Percentiles rank a stretch among this genome's conserved stretches.
These are phyloP conservation scores for Ptychoptera albimana DNA, from an alignment of 2,888 invertebrate genomes.

Conservation along the genomic window DNA sequence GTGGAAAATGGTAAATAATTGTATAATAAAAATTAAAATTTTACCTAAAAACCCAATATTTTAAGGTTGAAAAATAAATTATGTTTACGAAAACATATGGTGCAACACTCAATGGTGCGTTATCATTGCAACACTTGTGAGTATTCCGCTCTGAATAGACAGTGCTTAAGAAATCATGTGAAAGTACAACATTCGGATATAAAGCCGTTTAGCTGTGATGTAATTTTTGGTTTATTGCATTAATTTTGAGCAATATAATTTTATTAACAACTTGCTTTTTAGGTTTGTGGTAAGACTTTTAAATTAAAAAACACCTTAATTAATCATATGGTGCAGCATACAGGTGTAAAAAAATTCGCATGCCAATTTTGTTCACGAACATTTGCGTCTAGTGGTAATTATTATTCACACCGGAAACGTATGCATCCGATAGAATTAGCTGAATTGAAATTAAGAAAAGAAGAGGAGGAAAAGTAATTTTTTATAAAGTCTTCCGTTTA, in stretches of 20 bases:
- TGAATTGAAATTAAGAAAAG: conserved; percentile 9
- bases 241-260: no score
- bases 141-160: conserved; percentile 11
- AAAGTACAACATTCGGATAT: conserved; percentile 11
- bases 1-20: conserved; percentile 10
- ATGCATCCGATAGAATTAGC: conserved; percentile 14
- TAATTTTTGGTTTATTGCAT: no score
- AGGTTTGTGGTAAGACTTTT: conserved; percentile 10
- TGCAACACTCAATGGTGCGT: conserved; percentile 10
- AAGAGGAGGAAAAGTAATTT: conserved; percentile 10
- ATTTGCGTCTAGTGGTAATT: conserved; percentile 15
- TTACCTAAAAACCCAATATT: not conserved
- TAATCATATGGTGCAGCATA: conserved; percentile 14
- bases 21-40: not conserved
- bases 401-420: conserved; percentile 14
- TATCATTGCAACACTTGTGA: conserved; percentile 10
- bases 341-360: conserved; percentile 11
- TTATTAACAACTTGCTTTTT: not conserved
- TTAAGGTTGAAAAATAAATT: conserved; percentile 13
- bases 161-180: conserved; percentile 11
- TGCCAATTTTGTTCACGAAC: conserved; percentile 13
- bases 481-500: not conserved
- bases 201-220: conserved; percentile 11
- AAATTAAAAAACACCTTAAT: conserved; percentile 12
- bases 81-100: conserved; percentile 12